Conservation (phyloP, 2,797 vertebrate species). For the Aphelocoma californica region DNA sequence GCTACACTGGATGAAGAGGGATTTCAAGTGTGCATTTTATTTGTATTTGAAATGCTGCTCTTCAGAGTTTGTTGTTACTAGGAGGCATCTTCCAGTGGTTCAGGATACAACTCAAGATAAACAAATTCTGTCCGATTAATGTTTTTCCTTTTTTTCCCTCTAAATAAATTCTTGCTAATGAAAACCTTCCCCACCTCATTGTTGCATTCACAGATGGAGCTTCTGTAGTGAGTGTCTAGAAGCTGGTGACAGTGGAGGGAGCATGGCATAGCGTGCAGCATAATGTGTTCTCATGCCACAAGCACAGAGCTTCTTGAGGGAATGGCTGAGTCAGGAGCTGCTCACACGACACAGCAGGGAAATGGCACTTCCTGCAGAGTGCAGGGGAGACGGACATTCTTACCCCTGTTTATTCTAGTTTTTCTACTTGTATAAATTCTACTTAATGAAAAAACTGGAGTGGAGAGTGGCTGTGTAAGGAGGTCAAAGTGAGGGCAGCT, state of each 20-base stretch:
- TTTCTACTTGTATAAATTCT: background rate
- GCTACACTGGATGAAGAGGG: background rate
- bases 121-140: background rate
- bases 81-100: background rate
- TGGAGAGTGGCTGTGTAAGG: background rate
- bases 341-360: background rate
- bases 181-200: background rate
- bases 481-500: background rate
- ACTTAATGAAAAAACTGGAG: background rate
- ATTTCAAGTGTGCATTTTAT: background rate
- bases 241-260: background rate
- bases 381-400: background rate
- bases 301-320: background rate
- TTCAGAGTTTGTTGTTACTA: background rate
- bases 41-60: background rate
- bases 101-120: background rate
- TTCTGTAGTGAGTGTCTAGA: background rate
- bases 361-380: background rate
- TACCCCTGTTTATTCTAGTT: background rate
- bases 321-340: background rate
- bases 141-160: background rate
- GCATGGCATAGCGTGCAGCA: background rate
- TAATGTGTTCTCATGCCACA: background rate
- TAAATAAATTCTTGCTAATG: background rate
- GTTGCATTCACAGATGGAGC: background rate